phyloP scores from a whole-genome alignment of 1,140 invertebrate genomes.

The Drosophila truncata region DNA sequence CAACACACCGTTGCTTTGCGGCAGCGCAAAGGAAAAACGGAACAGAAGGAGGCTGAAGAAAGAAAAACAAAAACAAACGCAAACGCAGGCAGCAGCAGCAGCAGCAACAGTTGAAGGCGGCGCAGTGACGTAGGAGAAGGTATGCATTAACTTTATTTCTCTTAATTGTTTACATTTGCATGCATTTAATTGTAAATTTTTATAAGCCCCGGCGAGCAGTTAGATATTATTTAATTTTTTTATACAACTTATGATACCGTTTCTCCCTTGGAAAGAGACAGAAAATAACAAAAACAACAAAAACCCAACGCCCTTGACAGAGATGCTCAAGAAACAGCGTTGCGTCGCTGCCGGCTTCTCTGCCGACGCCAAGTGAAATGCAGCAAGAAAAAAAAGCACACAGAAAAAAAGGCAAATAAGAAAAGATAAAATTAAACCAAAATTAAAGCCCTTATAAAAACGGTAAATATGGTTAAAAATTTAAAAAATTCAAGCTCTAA shows the following conservation, averaged over 20 bases:
- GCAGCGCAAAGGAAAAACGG: slow-evolving; percentile 3
- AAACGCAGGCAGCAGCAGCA: slow-evolving; percentile 39
- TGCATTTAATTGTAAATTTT: neutral
- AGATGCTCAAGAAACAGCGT: slow-evolving; percentile 48
- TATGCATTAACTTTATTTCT: slow-evolving; percentile 12
- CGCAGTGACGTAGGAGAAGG: slow-evolving; percentile 65
- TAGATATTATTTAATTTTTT: slow-evolving; percentile 2
- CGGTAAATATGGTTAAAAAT: neutral
- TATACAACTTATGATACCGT: neutral
- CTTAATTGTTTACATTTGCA: slow-evolving; percentile 3
- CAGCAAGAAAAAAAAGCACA: slow-evolving; percentile 30
- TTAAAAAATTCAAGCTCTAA: neutral
- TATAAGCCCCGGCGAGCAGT: neutral
- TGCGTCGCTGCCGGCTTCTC: slow-evolving; percentile 35
- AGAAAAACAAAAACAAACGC: slow-evolving; percentile 13
- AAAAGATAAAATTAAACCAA: neutral
- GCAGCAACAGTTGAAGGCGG: slow-evolving; percentile 55
- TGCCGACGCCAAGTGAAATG: slow-evolving; percentile 59
- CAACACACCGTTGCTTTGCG: neutral
- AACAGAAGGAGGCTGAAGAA: slow-evolving; percentile 11
- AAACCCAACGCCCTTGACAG: slow-evolving; percentile 76
- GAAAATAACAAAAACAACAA: slow-evolving; percentile 17
- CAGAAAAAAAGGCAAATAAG: slow-evolving; percentile 6
- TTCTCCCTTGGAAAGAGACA: slow-evolving; percentile 7
- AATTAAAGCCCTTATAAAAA: neutral